Percentiles rank a stretch among this genome's conserved stretches.
These are phyloP conservation scores for Lepus townsendii DNA, from an alignment of 2,797 vertebrate genomes.

Conservation along the genomic window DNA sequence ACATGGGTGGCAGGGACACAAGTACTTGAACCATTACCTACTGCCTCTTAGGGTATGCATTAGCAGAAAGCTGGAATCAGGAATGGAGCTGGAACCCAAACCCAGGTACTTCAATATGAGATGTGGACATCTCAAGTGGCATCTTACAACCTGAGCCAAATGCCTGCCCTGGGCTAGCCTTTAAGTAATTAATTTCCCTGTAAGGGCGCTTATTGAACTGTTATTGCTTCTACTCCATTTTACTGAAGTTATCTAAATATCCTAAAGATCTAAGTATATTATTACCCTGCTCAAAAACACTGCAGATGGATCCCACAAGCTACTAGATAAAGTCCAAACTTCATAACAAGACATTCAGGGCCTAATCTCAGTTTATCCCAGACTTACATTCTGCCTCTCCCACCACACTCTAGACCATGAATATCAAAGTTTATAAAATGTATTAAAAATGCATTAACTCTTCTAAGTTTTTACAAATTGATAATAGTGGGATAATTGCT, in stretches of 20 bases:
- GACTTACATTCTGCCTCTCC: not conserved
- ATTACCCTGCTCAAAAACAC: not conserved
- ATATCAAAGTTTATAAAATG: not conserved
- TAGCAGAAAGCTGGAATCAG: too few relatives aligned
- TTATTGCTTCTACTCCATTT: not conserved
- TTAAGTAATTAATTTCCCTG: not conserved
- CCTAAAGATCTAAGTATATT: slow-evolving; percentile 7
- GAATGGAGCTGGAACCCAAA: too few relatives aligned
- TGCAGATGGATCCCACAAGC: not conserved
- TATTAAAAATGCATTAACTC: not conserved
- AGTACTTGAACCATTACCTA: too few relatives aligned
- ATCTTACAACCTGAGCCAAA: too few relatives aligned
- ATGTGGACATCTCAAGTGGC: too few relatives aligned
- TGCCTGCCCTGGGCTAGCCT: not conserved
- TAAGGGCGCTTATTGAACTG: not conserved
- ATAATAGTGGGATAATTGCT: not conserved
- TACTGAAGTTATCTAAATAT: slow-evolving; percentile 1
- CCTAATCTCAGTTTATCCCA: slow-evolving; percentile 21
- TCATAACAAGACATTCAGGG: slow-evolving; percentile 3
- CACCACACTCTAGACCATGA: not conserved
- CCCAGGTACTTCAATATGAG: too few relatives aligned
- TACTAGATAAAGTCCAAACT: not conserved
- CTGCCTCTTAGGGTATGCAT: too few relatives aligned
- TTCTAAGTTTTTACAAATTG: not conserved
- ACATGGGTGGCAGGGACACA: too few relatives aligned